These are phyloP conservation scores for Clinocottus analis DNA, from an alignment of 2,113 vertebrate genomes.

Conservation along the genomic window DNA sequence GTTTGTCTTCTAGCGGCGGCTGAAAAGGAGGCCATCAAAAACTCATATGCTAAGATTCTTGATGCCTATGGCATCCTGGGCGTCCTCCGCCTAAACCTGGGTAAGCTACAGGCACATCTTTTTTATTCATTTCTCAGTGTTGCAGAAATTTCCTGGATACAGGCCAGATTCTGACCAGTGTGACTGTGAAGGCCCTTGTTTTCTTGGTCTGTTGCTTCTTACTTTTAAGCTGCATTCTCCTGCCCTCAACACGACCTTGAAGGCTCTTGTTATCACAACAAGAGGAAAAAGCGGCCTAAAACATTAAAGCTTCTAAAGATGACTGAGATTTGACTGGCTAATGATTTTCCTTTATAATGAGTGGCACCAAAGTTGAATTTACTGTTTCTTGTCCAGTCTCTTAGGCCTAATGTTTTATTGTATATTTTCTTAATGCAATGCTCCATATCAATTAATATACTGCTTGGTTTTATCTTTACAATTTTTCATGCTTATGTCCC, in stretches of 20 bases:
- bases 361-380: not conserved
- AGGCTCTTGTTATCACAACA: slow-evolving; percentile 67
- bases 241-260: slow-evolving; percentile 60
- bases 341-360: not conserved
- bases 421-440: not conserved
- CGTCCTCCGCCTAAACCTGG: slow-evolving; percentile 94
- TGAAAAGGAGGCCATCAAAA: slow-evolving; percentile 96
- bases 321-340: slow-evolving; percentile 39
- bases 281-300: slow-evolving; percentile 21
- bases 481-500: not conserved
- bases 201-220: slow-evolving; percentile 26
- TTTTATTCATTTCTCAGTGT: not conserved
- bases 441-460: not conserved
- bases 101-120: slow-evolving; percentile 82
- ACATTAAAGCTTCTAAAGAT: slow-evolving; percentile 60
- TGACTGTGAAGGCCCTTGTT: slow-evolving; percentile 2
- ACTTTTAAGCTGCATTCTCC: slow-evolving; percentile 61
- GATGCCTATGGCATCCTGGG: slow-evolving; percentile 97
- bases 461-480: not conserved
- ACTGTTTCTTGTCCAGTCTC: slow-evolving; percentile 17
- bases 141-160: not conserved
- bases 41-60: slow-evolving; percentile 91
- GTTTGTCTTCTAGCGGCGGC: slow-evolving; percentile 85
- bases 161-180: slow-evolving; percentile 1
- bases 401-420: not conserved